Base-by-base conservation (phyloP, 2,113 vertebrate genomes). In the Oreochromis aureus region DNA sequence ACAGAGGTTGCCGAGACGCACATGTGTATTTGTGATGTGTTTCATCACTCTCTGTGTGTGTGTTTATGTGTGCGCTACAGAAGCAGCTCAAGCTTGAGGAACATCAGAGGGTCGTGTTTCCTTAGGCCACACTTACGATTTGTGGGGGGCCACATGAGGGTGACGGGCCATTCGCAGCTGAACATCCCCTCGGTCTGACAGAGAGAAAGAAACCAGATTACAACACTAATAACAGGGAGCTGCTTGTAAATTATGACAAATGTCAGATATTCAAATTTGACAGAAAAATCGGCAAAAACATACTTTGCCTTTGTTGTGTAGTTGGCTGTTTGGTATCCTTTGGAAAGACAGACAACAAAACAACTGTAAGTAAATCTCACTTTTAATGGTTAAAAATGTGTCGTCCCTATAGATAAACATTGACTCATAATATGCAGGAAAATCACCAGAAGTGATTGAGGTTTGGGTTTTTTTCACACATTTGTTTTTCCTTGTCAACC, bases 111-210 rank as follows among this genome's bases (percentile, higher is more conserved):
- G 91, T 95, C 73, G 11, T 48, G 90, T 96, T 94, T 91, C 95
- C 89, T 89, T 19, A 24, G 63, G 69, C 55, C 61, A 46, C 80
- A 99, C 98, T 99, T 98, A 99, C 98, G 98, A 99, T 96, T 98
- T 97, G 93, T 97, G 98, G 87, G 98, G 97, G 32, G 97, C 96
- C 90, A 97, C 93, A 3, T 22, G 94, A 96, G 96, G 97, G 96
- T 96, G 97, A 95, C 92, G 96, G 96, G 95, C 95, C 94, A 95
- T 97, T 95, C 96, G 97, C 86, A 95, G 93, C 93, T 97, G 97
- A 89, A 96, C 95, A 91, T 97, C 97, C 93, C 95, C 96, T 96
- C 97, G 97, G 89, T 96, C 98, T 99, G 96, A 89, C 82, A 84
- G 27, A 79, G 51, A 82, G 13, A 53, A 34, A 34, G 18, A 53